A percentile compares a stretch with the other conserved stretches of the same genome.
Evolutionary conservation across 2,888 invertebrate species (phyloP).

Genomic region (Trissoscelio sp.): DNA sequence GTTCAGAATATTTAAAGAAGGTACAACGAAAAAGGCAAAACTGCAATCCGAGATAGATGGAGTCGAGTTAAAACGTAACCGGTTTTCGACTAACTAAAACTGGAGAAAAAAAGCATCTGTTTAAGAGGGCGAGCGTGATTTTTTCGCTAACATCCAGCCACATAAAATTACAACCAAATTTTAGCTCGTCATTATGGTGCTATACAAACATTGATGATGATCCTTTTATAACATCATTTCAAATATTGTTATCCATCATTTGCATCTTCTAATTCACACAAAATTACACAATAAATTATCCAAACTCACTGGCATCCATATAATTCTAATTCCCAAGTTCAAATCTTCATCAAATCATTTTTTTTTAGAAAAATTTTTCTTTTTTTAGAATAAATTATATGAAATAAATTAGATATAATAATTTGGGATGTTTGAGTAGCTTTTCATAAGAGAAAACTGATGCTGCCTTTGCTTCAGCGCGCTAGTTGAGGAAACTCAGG

Average conservation of each 20-base stretch:
- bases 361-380: too few species aligned
- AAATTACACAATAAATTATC: too few species aligned
- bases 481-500: slow-evolving; percentile 57
- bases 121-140: slow-evolving; percentile 58
- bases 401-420: too few species aligned
- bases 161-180: slow-evolving; percentile 54
- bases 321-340: too few species aligned
- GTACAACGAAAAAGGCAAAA: slow-evolving; percentile 48
- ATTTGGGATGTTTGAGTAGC: too few species aligned
- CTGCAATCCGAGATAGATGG: slow-evolving; percentile 63
- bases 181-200: slow-evolving; percentile 17
- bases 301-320: too few species aligned
- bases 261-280: too few species aligned
- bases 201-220: background rate
- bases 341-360: too few species aligned
- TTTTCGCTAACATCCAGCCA: slow-evolving; percentile 57
- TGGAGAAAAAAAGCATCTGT: slow-evolving; percentile 55
- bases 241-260: too few species aligned
- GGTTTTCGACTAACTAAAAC: slow-evolving; percentile 68
- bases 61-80: slow-evolving; percentile 65
- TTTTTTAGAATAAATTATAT: too few species aligned
- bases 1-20: slow-evolving; percentile 56
- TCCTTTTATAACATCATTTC: too few species aligned
- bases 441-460: slow-evolving; percentile 51
- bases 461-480: slow-evolving; percentile 46